phyloP scores from a whole-genome alignment of 37 sponge, comb jelly and placozoan genomes.

The Halichondria panicea region DNA sequence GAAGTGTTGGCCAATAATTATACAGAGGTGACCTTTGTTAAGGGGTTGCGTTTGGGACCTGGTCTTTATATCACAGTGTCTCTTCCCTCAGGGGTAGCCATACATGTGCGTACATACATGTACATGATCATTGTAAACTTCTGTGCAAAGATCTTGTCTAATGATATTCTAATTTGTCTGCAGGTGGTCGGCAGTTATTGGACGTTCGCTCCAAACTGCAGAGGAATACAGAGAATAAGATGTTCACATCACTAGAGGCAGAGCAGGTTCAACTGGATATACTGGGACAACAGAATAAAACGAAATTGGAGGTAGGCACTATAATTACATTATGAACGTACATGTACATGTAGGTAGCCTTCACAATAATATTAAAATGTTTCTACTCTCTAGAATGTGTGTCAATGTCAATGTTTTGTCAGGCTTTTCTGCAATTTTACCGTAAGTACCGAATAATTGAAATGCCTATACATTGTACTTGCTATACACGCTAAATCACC shows the following conservation, averaged over 20 bases:
- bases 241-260: slow-evolving; percentile 19
- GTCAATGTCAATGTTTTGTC: no score
- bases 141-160: not conserved
- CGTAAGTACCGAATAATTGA: no score
- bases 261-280: slow-evolving; percentile 39
- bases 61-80: no score
- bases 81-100: not conserved
- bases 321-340: not conserved
- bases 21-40: no score
- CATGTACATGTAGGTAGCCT: not conserved
- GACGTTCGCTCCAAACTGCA: slow-evolving; percentile 33
- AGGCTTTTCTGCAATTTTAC: no score
- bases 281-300: slow-evolving; percentile 9
- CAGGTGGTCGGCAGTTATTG: slow-evolving; percentile 40
- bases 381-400: not conserved
- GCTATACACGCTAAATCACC: no score
- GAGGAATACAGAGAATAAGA: slow-evolving; percentile 28
- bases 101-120: not conserved
- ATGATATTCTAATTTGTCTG: not conserved
- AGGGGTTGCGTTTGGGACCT: no score
- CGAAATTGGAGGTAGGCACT: slow-evolving; percentile 14
- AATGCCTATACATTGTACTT: no score
- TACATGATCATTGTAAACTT: not conserved
- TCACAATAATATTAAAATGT: not conserved
- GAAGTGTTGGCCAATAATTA: no score